Conservation (phyloP, 2,888 invertebrate genomes). For the Gymnocheta viridis region DNA sequence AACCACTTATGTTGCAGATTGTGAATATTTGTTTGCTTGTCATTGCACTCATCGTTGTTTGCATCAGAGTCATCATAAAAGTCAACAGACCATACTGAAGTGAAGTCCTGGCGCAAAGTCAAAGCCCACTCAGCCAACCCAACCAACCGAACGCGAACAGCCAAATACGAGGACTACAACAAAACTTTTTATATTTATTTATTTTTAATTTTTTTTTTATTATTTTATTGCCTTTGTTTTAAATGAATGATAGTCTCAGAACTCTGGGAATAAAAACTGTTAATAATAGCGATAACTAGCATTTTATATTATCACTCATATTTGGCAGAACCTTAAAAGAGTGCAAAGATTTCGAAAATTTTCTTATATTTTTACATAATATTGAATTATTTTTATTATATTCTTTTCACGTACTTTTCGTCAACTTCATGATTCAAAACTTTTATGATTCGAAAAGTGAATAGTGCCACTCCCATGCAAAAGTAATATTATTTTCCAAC, state of each 20-base stretch:
- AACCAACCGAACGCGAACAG: conserved; percentile 26
- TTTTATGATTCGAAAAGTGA: no score
- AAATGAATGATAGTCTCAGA: conserved; percentile 22
- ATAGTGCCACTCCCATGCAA: no score
- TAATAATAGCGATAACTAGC: conserved; percentile 2
- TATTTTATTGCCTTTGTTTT: conserved; percentile 18
- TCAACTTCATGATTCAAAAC: no score
- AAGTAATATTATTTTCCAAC: no score
- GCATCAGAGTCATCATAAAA: conserved; percentile 45
- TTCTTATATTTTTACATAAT: no score
- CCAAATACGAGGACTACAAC: conserved; percentile 34
- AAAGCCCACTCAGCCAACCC: conserved; percentile 35
- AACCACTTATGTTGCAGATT: conserved; percentile 52
- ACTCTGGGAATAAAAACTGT: conserved; percentile 12
- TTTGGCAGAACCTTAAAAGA: neutral
- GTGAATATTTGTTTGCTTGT: conserved; percentile 24
- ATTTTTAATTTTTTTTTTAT: neutral
- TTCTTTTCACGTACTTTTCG: no score
- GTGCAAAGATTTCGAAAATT: neutral
- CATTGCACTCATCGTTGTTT: neutral
- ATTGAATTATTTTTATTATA: no score
- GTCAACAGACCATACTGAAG: conserved; percentile 52
- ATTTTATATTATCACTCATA: conserved; percentile 3
- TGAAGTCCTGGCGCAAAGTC: conserved; percentile 39
- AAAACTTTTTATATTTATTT: conserved; percentile 34